Evolutionary conservation across 2,888 invertebrate species (phyloP).

Genomic region (Adelognathus sp.): DNA sequence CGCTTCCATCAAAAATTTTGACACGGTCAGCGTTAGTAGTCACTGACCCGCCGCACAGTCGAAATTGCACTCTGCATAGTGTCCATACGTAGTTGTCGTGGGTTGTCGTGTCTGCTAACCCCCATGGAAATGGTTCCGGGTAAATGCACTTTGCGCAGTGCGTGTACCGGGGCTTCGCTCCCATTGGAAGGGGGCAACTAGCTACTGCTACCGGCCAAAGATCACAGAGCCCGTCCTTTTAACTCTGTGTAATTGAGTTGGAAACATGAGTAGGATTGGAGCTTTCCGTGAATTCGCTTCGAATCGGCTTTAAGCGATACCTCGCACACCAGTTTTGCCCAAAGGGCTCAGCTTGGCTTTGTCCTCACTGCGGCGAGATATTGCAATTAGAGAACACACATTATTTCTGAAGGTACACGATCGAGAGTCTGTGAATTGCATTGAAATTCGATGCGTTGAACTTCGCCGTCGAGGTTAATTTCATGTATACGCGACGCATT

Average conservation of each 20-base stretch:
- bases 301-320: not conserved
- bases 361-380: not conserved
- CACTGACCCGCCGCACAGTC: not conserved
- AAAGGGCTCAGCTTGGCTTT: not conserved
- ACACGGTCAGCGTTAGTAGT: not conserved
- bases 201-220: conserved; percentile 29
- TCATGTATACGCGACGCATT: too few relatives aligned
- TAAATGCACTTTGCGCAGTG: conserved; percentile 44
- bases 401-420: not conserved
- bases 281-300: conserved; percentile 9
- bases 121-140: conserved; percentile 29
- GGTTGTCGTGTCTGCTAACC: conserved; percentile 2
- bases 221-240: conserved; percentile 49
- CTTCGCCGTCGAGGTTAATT: not conserved
- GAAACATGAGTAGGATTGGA: not conserved
- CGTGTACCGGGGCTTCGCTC: conserved; percentile 12
- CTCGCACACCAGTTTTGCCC: not conserved
- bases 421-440: not conserved
- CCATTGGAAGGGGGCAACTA: not conserved
- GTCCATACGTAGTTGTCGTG: too few relatives aligned
- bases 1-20: not conserved
- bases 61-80: not conserved
- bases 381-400: not conserved
- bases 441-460: not conserved
- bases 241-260: conserved; percentile 51